Evolutionary conservation across 2,888 invertebrate genomes (phyloP).

Genomic region (Boloria euphrosyne): DNA sequence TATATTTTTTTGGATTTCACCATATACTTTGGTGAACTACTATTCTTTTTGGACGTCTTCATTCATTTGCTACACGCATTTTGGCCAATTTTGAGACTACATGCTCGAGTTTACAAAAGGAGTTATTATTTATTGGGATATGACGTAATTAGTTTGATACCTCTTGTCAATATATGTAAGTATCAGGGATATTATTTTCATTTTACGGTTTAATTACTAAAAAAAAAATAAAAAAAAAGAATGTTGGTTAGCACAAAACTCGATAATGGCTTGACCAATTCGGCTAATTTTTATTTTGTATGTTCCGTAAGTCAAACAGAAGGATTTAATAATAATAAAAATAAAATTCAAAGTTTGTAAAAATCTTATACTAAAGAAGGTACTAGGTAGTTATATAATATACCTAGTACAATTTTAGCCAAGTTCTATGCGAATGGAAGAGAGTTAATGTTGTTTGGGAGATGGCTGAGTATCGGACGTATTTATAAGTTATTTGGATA

Average conservation of each 20-base stretch:
- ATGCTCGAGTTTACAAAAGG: slow-evolving; percentile 60
- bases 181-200: slow-evolving; percentile 36
- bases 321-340: too few relatives aligned
- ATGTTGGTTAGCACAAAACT: too few relatives aligned
- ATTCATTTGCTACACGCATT: slow-evolving; percentile 57
- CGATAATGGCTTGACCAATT: too few relatives aligned
- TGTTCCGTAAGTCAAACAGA: too few relatives aligned
- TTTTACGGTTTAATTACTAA: too few relatives aligned
- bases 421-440: slow-evolving; percentile 49
- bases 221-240: too few relatives aligned
- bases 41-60: slow-evolving; percentile 55
- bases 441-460: slow-evolving; percentile 46
- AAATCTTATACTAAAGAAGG: too few relatives aligned
- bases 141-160: slow-evolving; percentile 57
- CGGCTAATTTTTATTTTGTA: too few relatives aligned
- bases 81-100: slow-evolving; percentile 61
- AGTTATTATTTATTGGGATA: slow-evolving; percentile 49
- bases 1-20: slow-evolving; percentile 46
- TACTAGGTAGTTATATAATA: too few relatives aligned
- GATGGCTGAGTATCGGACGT: slow-evolving; percentile 62
- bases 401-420: neutral
- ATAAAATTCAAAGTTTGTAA: too few relatives aligned
- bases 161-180: slow-evolving; percentile 59
- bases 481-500: slow-evolving; percentile 62
- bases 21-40: slow-evolving; percentile 49